Base-by-base conservation (phyloP, 1,140 invertebrate species). In the Neelides sp. region DNA sequence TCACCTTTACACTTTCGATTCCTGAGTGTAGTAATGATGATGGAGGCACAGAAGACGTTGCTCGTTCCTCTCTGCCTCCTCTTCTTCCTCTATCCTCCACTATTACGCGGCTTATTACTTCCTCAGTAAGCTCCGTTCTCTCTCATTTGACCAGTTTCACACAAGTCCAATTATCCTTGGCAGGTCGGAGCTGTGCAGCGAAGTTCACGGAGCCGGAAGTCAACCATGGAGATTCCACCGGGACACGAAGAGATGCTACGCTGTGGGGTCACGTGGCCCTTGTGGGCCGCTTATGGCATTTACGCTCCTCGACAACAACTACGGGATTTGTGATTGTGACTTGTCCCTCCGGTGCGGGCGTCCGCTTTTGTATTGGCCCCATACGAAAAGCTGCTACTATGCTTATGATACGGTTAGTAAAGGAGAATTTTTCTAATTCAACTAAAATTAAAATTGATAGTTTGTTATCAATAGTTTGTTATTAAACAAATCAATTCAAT, bases 311-410 rank as follows among this genome's bases (percentile, higher is more conserved):
- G n/a, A 22, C 27, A 4, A 15, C 26, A 12, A 20, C 35, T 13
- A 13, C 37, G 3, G 40, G 43, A 36, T 53, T 47, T 57, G 58
- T 55, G 58, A 55, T 35, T 61, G 58, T 44, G 52, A 57, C 19
- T 35, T 48, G 4, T 30, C 0, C 3, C 34, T 39, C 7, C 12
- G 58, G n/a, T 60, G 58, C 34, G 58, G 58, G 3, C 42, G 58
- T 4, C 58, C 58, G 0, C 35, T 60, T 24, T 52, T 60, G 40
- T 60, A 52, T 35, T 60, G 54, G 54, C 51, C 54, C 5, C 13
- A 27, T 8, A 51, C 43, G 17, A 48, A 60, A 1, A 22, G 58
- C 24, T 60, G 58, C 24, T 60, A 60, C 36, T 49, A 41, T 19
- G 52, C 49, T 2, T 53, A 60, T 34, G 48, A 54, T 4, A 51